Percentiles rank a stretch among this genome's conserved stretches.
Conservation (phyloP, 2,113 vertebrate species). For the Arenaria interpres region DNA sequence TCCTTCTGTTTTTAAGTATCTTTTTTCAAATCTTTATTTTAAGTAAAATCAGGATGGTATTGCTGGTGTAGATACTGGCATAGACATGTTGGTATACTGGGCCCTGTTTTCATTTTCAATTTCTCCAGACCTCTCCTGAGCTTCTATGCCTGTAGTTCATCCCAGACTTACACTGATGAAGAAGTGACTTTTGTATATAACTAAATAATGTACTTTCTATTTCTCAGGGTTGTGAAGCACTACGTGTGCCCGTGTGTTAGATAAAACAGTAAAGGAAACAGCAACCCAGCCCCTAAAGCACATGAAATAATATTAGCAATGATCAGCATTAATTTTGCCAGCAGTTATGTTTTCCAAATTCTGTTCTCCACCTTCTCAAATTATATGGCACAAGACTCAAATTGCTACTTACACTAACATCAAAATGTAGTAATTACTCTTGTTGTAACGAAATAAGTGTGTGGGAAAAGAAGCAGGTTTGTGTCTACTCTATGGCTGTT, state of each 20-base stretch:
- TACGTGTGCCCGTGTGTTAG: background rate
- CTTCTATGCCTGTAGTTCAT: background rate
- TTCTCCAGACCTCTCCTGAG: background rate
- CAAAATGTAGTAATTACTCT: background rate
- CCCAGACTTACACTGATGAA: background rate
- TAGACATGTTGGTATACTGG: background rate
- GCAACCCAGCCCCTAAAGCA: background rate
- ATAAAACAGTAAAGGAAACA: background rate
- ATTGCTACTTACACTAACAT: background rate
- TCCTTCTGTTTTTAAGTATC: background rate
- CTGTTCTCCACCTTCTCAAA: background rate
- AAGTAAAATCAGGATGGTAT: background rate
- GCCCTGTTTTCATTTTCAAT: background rate
- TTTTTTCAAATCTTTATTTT: background rate
- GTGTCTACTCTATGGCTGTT: background rate
- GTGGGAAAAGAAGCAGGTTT: background rate
- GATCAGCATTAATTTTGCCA: slow-evolving; percentile 5
- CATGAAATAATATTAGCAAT: background rate
- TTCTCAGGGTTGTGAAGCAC: background rate
- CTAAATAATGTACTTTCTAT: background rate
- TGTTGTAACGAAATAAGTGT: background rate
- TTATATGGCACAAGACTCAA: background rate
- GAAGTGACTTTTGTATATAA: background rate
- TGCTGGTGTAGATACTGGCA: background rate
- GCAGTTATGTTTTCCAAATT: slow-evolving; percentile 5